Conservation (phyloP, 2,113 vertebrate genomes). For the Murina feae region DNA sequence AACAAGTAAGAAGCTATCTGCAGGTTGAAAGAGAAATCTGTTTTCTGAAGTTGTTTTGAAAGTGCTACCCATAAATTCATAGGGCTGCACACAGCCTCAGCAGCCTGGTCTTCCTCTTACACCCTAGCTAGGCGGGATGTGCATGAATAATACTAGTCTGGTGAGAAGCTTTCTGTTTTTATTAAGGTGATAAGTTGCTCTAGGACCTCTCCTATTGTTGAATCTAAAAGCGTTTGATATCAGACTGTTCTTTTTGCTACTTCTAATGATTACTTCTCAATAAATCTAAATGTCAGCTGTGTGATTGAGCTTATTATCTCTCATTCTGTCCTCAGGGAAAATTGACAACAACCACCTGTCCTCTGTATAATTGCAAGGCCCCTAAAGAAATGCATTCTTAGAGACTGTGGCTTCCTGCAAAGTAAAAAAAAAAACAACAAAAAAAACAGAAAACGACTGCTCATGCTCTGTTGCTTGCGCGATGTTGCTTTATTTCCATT, state of each 20-base stretch:
- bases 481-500: not conserved
- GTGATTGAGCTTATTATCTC: not conserved
- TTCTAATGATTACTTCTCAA: not conserved
- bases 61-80: not conserved
- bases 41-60: constrained; percentile 22
- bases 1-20: not conserved
- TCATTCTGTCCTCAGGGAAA: constrained; percentile 19
- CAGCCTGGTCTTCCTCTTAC: not conserved
- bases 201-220: not conserved
- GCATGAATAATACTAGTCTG: not conserved
- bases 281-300: not conserved
- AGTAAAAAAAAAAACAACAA: too few species aligned
- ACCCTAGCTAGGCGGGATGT: not conserved
- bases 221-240: not conserved
- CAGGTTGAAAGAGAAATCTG: not conserved
- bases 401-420: not conserved
- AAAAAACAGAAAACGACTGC: too few species aligned
- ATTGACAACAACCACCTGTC: not conserved
- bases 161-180: not conserved
- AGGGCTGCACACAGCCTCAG: not conserved
- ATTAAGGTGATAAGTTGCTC: not conserved
- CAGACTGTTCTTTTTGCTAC: not conserved
- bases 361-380: not conserved
- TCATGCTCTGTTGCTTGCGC: not conserved
- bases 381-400: not conserved